A percentile compares a stretch with the other conserved stretches of the same genome.
These are phyloP conservation scores for Tryphoninae sp. DNA, from an alignment of 2,888 invertebrate genomes.

Conservation along the genomic window DNA sequence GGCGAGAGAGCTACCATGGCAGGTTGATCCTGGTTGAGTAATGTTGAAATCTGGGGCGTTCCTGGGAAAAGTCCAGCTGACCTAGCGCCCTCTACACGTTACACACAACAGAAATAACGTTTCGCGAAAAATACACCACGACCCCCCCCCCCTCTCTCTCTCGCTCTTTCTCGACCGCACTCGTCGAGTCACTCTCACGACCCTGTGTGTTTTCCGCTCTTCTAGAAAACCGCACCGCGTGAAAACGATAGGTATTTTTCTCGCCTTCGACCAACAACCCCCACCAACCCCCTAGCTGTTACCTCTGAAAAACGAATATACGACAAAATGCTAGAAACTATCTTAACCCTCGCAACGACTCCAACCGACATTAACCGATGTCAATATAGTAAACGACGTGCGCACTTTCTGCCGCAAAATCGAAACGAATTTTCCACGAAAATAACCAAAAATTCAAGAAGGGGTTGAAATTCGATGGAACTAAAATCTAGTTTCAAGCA, in stretches of 20 bases:
- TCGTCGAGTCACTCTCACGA: slow-evolving; percentile 69
- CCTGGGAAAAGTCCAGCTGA: slow-evolving; percentile 79
- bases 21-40: slow-evolving; percentile 81
- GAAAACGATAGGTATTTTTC: slow-evolving; percentile 56
- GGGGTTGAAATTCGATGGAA: slow-evolving; percentile 12
- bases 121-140: background rate
- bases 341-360: slow-evolving; percentile 6
- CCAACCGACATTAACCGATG: slow-evolving; percentile 54
- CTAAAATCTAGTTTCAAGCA: slow-evolving; percentile 5
- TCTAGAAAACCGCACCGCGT: slow-evolving; percentile 8
- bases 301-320: slow-evolving; percentile 7
- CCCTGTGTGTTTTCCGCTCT: background rate
- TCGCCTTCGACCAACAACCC: slow-evolving; percentile 33
- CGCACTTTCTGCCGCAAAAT: background rate
- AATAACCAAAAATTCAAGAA: background rate
- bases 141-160: background rate
- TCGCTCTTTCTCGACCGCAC: slow-evolving; percentile 56
- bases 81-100: slow-evolving; percentile 55
- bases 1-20: slow-evolving; percentile 68
- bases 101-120: background rate
- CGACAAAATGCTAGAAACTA: slow-evolving; percentile 23
- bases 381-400: slow-evolving; percentile 2
- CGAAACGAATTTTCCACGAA: slow-evolving; percentile 18
- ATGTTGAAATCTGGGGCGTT: slow-evolving; percentile 81
- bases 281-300: too few species aligned